phyloP scores from a whole-genome alignment of 2,113 vertebrate genomes.

The Lophochroa leadbeateri region DNA sequence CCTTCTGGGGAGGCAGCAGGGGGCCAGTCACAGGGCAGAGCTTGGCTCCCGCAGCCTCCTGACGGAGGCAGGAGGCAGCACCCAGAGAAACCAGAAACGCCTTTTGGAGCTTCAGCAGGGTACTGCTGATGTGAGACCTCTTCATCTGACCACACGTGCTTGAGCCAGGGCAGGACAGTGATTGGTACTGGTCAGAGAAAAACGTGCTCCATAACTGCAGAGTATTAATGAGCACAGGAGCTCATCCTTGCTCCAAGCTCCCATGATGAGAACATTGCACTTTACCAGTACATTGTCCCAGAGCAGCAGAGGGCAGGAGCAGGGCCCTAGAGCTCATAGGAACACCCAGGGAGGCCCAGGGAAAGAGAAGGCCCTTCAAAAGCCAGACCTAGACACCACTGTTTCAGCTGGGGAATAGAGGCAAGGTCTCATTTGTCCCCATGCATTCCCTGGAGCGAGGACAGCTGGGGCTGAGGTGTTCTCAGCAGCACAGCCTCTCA shows the following conservation, averaged over 20 bases:
- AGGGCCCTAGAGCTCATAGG: background rate
- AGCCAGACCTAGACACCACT: background rate
- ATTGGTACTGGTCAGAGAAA: background rate
- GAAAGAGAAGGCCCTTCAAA: background rate
- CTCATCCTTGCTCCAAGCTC: background rate
- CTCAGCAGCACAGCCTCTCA: background rate
- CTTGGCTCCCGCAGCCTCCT: background rate
- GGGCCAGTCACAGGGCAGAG: background rate
- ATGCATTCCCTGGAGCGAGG: rapidly evolving
- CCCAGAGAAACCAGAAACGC: background rate
- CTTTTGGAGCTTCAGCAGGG: background rate
- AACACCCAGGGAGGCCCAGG: rapidly evolving
- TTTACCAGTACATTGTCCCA: rapidly evolving
- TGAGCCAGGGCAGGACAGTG: background rate
- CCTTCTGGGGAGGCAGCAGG: background rate
- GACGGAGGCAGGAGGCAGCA: rapidly evolving
- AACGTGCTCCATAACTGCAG: rapidly evolving
- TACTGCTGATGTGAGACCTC: background rate
- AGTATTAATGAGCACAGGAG: rapidly evolving
- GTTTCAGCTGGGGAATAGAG: background rate
- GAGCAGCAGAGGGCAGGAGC: background rate
- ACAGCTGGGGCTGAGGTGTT: rapidly evolving
- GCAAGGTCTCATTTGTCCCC: background rate
- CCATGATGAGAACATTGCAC: background rate
- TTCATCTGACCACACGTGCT: rapidly evolving